Percentiles rank a stretch among this genome's conserved stretches.
Conservation (phyloP, 2,797 vertebrate species). For the Bradypus variegatus region DNA sequence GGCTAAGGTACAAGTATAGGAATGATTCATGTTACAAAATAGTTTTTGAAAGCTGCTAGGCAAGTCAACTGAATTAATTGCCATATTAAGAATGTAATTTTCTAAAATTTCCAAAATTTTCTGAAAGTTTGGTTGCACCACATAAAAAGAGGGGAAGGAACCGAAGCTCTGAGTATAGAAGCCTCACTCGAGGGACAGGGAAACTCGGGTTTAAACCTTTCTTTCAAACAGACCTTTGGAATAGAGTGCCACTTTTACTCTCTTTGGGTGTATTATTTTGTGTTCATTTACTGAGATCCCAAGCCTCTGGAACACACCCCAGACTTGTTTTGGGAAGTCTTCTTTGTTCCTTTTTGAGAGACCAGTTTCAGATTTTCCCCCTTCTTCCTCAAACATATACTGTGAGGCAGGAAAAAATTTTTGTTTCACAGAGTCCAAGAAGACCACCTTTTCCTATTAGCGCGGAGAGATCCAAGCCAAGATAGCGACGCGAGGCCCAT, state of each 20-base stretch:
- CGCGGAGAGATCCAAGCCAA: rapidly evolving
- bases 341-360: neutral
- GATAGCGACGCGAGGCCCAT: no score
- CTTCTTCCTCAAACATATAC: neutral
- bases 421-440: neutral
- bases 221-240: neutral
- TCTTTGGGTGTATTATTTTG: no score
- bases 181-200: no score
- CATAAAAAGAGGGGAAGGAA: neutral
- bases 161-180: neutral
- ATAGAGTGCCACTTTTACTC: neutral
- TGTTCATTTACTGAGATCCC: neutral
- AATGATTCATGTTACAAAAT: neutral
- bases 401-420: rapidly evolving
- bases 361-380: neutral
- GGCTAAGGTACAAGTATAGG: neutral
- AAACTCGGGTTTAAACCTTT: neutral
- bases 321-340: neutral
- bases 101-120: no score
- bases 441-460: rapidly evolving
- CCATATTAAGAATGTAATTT: neutral
- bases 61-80: neutral
- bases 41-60: neutral
- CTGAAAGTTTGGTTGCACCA: neutral
- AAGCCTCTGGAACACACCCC: neutral